A percentile compares a stretch with the other conserved stretches of the same genome.
These are phyloP conservation scores for Rhinichthys klamathensis DNA, from an alignment of 2,113 vertebrate genomes.

Conservation along the genomic window DNA sequence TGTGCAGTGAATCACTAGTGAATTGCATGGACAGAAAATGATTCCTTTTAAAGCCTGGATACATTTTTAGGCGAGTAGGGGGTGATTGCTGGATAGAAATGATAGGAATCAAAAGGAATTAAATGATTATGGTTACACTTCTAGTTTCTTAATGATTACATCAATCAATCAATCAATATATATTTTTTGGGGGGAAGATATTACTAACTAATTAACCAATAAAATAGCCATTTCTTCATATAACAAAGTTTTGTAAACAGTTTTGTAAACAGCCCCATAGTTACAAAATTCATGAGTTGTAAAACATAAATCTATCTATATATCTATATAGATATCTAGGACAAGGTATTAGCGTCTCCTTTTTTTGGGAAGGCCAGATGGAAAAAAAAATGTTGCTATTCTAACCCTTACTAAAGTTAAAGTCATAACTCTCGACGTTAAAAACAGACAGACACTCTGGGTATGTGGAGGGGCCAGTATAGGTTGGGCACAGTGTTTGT, in stretches of 20 bases:
- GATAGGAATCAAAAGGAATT: constrained; percentile 1
- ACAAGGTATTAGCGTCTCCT: background rate
- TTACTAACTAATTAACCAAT: too few relatives aligned
- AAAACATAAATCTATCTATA: too few relatives aligned
- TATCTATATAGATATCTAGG: background rate
- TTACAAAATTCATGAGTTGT: background rate
- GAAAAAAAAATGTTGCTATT: background rate
- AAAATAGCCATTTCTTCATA: too few relatives aligned
- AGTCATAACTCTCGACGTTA: constrained; percentile 38
- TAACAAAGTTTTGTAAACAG: too few relatives aligned
- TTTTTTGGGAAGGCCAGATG: constrained; percentile 11
- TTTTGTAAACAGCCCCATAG: background rate
- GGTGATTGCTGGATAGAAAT: constrained; percentile 6
- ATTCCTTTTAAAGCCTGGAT: constrained; percentile 1
- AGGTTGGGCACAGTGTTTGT: constrained; percentile 29
- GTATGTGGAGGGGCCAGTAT: constrained; percentile 28
- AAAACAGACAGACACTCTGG: constrained; percentile 36
- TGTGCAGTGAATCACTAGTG: constrained; percentile 21
- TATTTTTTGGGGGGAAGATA: too few relatives aligned
- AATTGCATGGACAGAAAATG: constrained; percentile 16
- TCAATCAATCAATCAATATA: too few relatives aligned
- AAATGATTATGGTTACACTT: background rate
- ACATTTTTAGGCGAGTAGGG: background rate
- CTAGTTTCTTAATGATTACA: background rate
- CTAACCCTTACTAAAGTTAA: constrained; percentile 29